These are phyloP conservation scores for Galerucella nymphaeae DNA, from an alignment of 2,888 invertebrate species.

Conservation along the genomic window DNA sequence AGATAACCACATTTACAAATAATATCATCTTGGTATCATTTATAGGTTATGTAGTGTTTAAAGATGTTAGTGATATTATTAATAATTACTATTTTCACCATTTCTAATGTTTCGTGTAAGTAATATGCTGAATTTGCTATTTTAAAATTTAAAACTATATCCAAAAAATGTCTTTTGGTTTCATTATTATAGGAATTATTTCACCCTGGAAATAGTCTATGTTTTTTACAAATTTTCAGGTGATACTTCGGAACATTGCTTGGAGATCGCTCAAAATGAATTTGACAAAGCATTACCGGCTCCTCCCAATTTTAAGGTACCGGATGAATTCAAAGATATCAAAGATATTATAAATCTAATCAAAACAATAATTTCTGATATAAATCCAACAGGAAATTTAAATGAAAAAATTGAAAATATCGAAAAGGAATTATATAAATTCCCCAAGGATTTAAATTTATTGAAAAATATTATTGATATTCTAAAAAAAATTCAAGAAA, in stretches of 20 bases:
- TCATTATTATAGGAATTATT: too few relatives aligned
- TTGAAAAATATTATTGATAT: slow-evolving; percentile 2
- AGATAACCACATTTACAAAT: neutral
- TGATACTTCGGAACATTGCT: neutral
- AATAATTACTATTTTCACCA: neutral
- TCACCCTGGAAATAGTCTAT: too few relatives aligned
- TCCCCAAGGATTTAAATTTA: neutral
- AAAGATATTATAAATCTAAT: slow-evolving; percentile 17
- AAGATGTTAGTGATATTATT: slow-evolving; percentile 5
- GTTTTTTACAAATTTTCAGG: neutral
- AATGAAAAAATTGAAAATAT: neutral
- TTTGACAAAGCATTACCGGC: slow-evolving; percentile 6
- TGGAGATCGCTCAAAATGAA: neutral
- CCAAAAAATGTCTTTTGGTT: too few relatives aligned
- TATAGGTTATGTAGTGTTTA: slow-evolving; percentile 12
- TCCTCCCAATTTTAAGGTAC: slow-evolving; percentile 16
- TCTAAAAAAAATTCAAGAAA: slow-evolving; percentile 11
- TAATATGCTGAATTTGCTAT: neutral
- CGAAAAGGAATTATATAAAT: slow-evolving; percentile 7
- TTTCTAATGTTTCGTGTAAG: slow-evolving; percentile 15
- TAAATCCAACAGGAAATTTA: neutral
- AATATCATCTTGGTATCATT: neutral
- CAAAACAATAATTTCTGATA: slow-evolving; percentile 1
- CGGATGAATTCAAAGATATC: slow-evolving; percentile 18
- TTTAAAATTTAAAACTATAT: neutral